These are phyloP conservation scores for Lasioglossum morio DNA, from an alignment of 2,888 invertebrate genomes.

Conservation along the genomic window DNA sequence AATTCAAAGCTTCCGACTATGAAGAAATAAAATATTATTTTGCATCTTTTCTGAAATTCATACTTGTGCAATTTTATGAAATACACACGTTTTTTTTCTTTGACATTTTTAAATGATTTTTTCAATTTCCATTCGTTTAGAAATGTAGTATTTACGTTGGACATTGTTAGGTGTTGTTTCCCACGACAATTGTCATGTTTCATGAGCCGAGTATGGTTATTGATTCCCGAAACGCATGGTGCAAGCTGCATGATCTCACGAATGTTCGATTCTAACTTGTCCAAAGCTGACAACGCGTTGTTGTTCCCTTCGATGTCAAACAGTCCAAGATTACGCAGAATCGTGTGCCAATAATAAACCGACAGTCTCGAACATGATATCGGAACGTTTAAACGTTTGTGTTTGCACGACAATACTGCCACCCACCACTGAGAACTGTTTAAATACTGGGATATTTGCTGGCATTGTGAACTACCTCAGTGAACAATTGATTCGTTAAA, in stretches of 20 bases:
- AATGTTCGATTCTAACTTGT: constrained; percentile 30
- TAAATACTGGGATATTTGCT: not conserved
- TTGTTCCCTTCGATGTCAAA: constrained; percentile 25
- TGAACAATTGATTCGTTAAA: not conserved
- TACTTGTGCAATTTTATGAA: not conserved
- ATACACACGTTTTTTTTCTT: not conserved
- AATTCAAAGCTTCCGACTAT: not conserved
- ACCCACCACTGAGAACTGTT: constrained; percentile 3
- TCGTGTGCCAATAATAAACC: constrained; percentile 34
- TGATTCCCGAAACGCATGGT: not conserved
- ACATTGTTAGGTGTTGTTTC: not conserved
- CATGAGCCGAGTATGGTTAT: not conserved
- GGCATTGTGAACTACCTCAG: not conserved
- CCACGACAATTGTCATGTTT: not conserved
- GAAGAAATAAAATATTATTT: not conserved
- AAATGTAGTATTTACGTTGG: not conserved
- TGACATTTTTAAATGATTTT: not conserved
- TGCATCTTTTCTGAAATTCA: not conserved
- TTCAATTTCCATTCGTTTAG: not conserved
- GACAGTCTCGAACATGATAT: constrained; percentile 22
- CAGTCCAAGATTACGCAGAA: constrained; percentile 28
- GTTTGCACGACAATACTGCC: constrained; percentile 26
- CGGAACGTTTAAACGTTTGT: constrained; percentile 27
- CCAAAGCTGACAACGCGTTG: not conserved
- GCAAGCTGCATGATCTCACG: constrained; percentile 17